phyloP scores from a whole-genome alignment of 1,140 invertebrate species.

The Meloidogyne chitwoodi region DNA sequence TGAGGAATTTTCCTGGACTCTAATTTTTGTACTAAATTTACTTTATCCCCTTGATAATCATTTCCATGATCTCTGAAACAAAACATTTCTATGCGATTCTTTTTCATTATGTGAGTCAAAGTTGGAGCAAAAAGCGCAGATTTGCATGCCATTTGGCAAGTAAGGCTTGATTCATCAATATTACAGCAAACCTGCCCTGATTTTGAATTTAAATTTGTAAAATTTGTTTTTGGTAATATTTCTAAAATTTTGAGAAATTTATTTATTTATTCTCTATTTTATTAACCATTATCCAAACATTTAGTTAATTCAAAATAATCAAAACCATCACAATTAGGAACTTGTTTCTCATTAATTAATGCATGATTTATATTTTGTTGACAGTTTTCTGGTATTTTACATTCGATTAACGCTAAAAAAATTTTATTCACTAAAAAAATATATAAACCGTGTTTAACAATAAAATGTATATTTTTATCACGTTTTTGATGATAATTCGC shows the following conservation, averaged over 20 bases:
- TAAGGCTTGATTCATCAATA: neutral
- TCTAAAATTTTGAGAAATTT: slow-evolving; percentile 6
- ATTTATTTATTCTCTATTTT: too few species aligned
- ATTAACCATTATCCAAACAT: slow-evolving; percentile 15
- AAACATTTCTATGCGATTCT: slow-evolving; percentile 25
- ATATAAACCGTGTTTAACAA: too few species aligned
- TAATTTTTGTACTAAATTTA: too few species aligned
- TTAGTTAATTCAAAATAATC: slow-evolving; percentile 15
- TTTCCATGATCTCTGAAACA: slow-evolving; percentile 9
- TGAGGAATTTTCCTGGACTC: too few species aligned
- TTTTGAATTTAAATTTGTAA: slow-evolving; percentile 22
- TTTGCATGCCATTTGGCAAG: slow-evolving; percentile 20
- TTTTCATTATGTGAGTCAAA: slow-evolving; percentile 20
- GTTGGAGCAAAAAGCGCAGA: slow-evolving; percentile 20
- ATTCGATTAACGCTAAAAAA: slow-evolving; percentile 18
- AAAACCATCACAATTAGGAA: slow-evolving; percentile 8
- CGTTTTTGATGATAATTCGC: too few species aligned
- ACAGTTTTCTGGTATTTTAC: slow-evolving; percentile 5
- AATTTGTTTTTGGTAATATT: too few species aligned
- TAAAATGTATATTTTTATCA: too few species aligned
- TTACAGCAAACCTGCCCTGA: slow-evolving; percentile 23
- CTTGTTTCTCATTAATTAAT: slow-evolving; percentile 3
- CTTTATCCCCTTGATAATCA: slow-evolving; percentile 10
- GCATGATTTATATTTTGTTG: neutral
- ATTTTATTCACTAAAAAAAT: too few species aligned